These are phyloP conservation scores for Rosalia funebris DNA, from an alignment of 2,888 invertebrate species.

Conservation along the genomic window DNA sequence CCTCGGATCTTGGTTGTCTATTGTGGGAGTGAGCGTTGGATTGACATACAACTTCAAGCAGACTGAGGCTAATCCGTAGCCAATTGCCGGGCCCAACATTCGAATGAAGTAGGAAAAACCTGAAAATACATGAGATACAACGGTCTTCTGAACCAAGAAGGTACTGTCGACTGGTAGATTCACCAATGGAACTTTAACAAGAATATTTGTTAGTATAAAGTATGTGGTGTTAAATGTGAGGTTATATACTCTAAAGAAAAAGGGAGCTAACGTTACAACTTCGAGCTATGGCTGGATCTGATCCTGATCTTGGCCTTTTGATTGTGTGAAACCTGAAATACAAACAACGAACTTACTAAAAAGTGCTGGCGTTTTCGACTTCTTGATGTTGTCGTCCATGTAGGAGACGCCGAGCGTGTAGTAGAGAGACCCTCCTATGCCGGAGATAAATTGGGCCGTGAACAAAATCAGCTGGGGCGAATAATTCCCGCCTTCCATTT, in stretches of 20 bases:
- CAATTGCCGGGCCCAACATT: conserved; percentile 76
- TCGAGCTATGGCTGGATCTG: too few relatives aligned
- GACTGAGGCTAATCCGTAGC: conserved; percentile 73
- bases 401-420: conserved; percentile 77
- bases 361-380: conserved; percentile 76
- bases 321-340: too few relatives aligned
- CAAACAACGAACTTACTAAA: conserved; percentile 72
- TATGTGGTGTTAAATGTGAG: too few relatives aligned
- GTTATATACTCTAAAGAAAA: too few relatives aligned
- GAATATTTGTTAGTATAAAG: too few relatives aligned
- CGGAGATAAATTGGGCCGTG: conserved; percentile 75
- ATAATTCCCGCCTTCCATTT: conserved; percentile 66
- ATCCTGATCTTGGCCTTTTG: too few relatives aligned
- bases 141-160: too few relatives aligned
- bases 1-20: conserved; percentile 74
- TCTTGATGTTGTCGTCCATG: conserved; percentile 81
- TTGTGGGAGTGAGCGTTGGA: conserved; percentile 72
- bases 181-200: too few relatives aligned
- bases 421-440: conserved; percentile 76
- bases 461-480: conserved; percentile 72
- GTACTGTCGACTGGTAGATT: too few relatives aligned
- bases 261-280: too few relatives aligned
- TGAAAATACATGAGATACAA: conserved; percentile 53
- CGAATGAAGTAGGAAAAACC: conserved; percentile 75
- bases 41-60: conserved; percentile 75